Conservation (phyloP, 2,113 vertebrate species). For the Sturnira hondurensis region DNA sequence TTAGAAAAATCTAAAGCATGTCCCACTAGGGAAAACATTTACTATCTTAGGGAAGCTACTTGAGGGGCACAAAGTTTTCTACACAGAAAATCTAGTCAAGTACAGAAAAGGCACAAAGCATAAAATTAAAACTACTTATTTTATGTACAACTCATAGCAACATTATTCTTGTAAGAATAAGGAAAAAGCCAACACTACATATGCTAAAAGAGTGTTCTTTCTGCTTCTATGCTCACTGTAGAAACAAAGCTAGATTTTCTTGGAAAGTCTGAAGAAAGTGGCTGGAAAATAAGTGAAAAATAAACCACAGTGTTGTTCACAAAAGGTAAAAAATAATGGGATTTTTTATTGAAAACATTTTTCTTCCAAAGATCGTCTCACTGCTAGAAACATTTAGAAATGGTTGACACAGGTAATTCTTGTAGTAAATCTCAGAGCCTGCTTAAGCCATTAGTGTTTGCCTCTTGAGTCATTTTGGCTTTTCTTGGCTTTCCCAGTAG, state of each 20-base stretch:
- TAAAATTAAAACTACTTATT: slow-evolving; percentile 26
- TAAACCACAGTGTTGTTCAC: neutral
- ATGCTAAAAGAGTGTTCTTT: neutral
- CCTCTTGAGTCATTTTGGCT: neutral
- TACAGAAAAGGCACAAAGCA: neutral
- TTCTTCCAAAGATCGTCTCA: neutral
- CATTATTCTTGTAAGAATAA: neutral
- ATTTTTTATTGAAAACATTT: neutral
- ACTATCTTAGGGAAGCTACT: neutral
- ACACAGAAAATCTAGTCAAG: neutral
- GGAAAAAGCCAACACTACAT: neutral
- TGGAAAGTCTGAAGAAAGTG: slow-evolving; percentile 15
- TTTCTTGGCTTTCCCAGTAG: neutral
- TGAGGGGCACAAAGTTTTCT: neutral
- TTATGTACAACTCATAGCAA: neutral
- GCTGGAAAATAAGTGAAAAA: neutral
- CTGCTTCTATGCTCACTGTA: neutral
- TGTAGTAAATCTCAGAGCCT: neutral
- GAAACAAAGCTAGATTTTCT: slow-evolving; percentile 44
- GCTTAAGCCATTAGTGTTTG: neutral
- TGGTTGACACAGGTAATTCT: neutral
- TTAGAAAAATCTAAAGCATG: neutral
- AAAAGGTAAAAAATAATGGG: neutral
- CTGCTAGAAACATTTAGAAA: neutral
- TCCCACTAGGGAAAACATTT: slow-evolving; percentile 9